Evolutionary conservation across 2,888 invertebrate genomes (phyloP).

Genomic region (Schizotus pectinicornis): DNA sequence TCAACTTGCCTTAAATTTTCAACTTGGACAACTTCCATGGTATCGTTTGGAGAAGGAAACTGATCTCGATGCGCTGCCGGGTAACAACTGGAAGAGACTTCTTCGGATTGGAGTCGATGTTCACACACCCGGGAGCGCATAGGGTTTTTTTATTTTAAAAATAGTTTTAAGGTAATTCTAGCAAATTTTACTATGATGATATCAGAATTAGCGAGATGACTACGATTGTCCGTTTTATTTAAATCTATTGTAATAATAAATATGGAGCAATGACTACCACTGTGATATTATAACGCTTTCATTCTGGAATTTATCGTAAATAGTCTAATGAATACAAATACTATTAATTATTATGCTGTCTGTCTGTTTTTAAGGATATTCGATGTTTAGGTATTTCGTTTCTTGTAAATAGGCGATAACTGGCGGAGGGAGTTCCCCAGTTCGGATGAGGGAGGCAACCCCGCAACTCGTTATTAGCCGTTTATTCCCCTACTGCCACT

Average conservation of each 20-base stretch:
- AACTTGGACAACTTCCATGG: not conserved
- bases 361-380: constrained; percentile 46
- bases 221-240: constrained; percentile 30
- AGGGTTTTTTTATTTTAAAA: no score
- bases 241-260: constrained; percentile 46
- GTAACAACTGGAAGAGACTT: no score
- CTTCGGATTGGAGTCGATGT: no score
- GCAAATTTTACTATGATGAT: no score
- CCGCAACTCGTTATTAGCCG: no score
- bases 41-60: no score
- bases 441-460: no score
- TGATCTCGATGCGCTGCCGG: no score
- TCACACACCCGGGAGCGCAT: no score
- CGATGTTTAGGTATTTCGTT: constrained; percentile 52
- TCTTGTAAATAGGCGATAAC: constrained; percentile 37
- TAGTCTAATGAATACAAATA: constrained; percentile 52
- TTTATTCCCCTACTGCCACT: no score
- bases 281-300: constrained; percentile 62
- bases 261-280: constrained; percentile 62
- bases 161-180: no score
- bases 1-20: constrained; percentile 14
- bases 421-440: no score
- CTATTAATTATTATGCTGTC: constrained; percentile 46
- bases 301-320: constrained; percentile 58
- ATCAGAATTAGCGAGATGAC: constrained; percentile 13